Base-by-base conservation (phyloP, 2,113 vertebrate genomes). In the Anoplopoma fimbria region DNA sequence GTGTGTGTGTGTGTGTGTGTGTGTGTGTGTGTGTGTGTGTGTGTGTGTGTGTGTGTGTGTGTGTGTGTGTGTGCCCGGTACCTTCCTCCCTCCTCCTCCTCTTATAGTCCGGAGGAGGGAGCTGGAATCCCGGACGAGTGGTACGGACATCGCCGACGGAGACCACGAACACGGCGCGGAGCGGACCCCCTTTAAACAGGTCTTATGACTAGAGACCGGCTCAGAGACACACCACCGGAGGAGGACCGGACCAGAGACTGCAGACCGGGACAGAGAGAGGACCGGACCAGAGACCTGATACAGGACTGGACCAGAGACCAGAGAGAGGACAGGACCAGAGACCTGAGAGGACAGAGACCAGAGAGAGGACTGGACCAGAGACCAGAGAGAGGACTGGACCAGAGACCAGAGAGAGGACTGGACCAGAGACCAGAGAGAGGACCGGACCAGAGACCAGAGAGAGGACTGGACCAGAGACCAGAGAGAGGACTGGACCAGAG, bases 121-220 rank as follows among this genome's bases (percentile, higher is more conserved):
- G 95, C 93, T 96, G 96, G 96, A 96, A 95, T 96, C 96, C 96
- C 94, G 93, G 93, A 92, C 81, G 95, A 95, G 95, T 97, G 97
- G 97, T 96, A 98, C 96, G 96, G 97, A 98, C 95, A 95, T 98
- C 96, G 93, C 97, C 96, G 95, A 95, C 89, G 93, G 95, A 96
- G 96, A 96, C 95, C 89, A 93, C 93, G 77, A 91, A 93, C 95
- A 83, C 96, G 93, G 91, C 81, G 83, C 77, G 53, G 53, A 93
- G 89, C 93, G 93, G 96, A 94, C 94, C 94, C 94, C 84, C 95
- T 96, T 95, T 95, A 95, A 96, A 93, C 75, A 90, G 92, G 91
- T 96, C 97, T 95, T 93, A 96, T 97, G 96, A 98, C 96, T 94
- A 89, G 72, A 77, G 87, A 82, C 91, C 90, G 91, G 58, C 83